Evolutionary conservation across 2,113 vertebrate genomes (phyloP), one percentile per base, ranked within the genome.

Genomic region (Crotophaga sulcirostris): DNA sequence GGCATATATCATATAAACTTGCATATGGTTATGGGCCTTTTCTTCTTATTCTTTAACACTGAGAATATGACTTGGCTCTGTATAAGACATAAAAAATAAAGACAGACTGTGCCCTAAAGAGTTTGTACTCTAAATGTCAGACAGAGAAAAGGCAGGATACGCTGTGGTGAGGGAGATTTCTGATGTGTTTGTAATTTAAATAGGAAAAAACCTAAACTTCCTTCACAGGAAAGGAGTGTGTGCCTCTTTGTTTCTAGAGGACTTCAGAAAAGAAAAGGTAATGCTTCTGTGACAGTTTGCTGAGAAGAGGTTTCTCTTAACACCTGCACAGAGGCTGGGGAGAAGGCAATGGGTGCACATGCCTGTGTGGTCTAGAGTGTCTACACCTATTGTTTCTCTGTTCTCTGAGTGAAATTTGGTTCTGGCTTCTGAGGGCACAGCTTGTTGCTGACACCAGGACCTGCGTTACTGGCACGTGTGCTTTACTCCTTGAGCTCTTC

Each of bases 111-210:
- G 91, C 69, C 44, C 84, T 87, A 26, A 84, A 96, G 87, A 94
- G 91, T 79, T 95, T 96, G 84, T 91, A 31, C 58, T 96, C 40
- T 87, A 95, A 95, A 97, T 92, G 95, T 96, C 94, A 96, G 93
- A 56, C n/a, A 49, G 93, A 92, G 76, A 92, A 89, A 95, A 97
- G 93, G 92, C 93, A 96, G 95, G 93, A 96, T 97, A 93, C 18
- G 0, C 77, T 95, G 95, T 87, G 95, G 95, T 82, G 74, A 95
- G 91, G 86, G 60, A 92, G 80, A 93, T 87, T 91, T 95, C 87
- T 92, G 89, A 95, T 82, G 81, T 90, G 77, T 89, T 97, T 93
- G 87, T 94, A 75, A 91, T 93, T 96, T 84, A 96, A 94, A 93
- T 82, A 95, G 86, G 81, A 89, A 84, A 95, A 74, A 11, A 17